These are phyloP conservation scores for Conopomorpha cramerella DNA, from an alignment of 1,140 invertebrate species.

Conservation along the genomic window DNA sequence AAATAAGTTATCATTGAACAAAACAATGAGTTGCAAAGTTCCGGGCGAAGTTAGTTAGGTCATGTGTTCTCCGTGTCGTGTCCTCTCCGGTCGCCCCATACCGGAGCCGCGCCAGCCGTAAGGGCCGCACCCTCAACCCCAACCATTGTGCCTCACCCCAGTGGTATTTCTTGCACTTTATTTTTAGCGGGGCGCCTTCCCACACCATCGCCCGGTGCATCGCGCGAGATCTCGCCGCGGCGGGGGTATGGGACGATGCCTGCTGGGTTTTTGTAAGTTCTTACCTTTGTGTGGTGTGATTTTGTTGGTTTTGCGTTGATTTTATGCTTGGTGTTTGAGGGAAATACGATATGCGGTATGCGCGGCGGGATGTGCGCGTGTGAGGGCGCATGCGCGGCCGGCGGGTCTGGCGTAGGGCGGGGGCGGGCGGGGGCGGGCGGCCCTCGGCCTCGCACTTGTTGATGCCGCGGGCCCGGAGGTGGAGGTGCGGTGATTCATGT, in stretches of 20 bases:
- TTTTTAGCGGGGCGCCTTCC: slow-evolving; percentile 46
- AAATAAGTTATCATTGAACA: no score
- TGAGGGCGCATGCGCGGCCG: slow-evolving; percentile 14
- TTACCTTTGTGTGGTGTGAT: slow-evolving; percentile 29
- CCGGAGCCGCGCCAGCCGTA: slow-evolving; percentile 30
- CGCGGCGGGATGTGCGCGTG: slow-evolving; percentile 28
- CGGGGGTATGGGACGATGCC: slow-evolving; percentile 1
- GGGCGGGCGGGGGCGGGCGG: slow-evolving; percentile 9
- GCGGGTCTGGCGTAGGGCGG: slow-evolving; percentile 9
- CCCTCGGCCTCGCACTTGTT: no score
- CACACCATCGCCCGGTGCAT: slow-evolving; percentile 32
- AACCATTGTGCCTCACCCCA: slow-evolving; percentile 54
- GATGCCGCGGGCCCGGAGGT: background rate
- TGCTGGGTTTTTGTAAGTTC: background rate
- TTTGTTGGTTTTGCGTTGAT: slow-evolving; percentile 27
- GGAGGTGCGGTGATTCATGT: no score
- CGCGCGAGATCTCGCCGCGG: slow-evolving; percentile 3
- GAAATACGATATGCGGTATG: slow-evolving; percentile 35
- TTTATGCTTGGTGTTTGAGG: slow-evolving; percentile 23
- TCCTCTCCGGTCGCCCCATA: no score
- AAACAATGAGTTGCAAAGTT: no score
- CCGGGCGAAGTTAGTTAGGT: no score
- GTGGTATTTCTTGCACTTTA: slow-evolving; percentile 40
- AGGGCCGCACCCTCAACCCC: slow-evolving; percentile 43
- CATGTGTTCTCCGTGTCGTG: no score